phyloP scores from a whole-genome alignment of 1,140 invertebrate species.

The Formica selysi region DNA sequence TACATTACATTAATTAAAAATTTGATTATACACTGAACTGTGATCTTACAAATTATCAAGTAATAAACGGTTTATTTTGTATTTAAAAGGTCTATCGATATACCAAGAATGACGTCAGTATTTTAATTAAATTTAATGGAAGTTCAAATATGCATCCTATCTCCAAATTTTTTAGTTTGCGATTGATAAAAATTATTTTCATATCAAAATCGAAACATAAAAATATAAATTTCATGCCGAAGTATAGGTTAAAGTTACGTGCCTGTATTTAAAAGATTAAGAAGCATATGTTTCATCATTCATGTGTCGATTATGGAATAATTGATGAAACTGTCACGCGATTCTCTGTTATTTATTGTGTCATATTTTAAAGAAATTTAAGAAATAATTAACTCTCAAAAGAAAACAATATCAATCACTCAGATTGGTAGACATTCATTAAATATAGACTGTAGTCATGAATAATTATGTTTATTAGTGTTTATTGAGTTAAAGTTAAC shows the following conservation, averaged over 20 bases:
- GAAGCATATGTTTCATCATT: not conserved
- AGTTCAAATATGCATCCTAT: not conserved
- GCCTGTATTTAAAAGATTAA: not conserved
- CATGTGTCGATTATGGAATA: not conserved
- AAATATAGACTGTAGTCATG: not conserved
- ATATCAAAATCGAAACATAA: not conserved
- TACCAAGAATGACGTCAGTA: not conserved
- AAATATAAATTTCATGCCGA: not conserved
- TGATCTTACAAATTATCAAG: not conserved
- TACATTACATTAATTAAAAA: too few relatives aligned
- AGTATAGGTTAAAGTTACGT: not conserved
- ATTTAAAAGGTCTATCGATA: not conserved
- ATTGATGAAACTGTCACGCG: not conserved
- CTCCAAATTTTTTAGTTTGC: not conserved
- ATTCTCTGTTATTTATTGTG: not conserved
- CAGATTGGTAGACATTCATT: not conserved
- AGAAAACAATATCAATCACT: conserved; percentile 28
- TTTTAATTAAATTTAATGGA: not conserved
- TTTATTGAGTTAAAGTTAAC: not conserved
- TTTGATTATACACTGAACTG: not conserved
- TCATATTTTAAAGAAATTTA: not conserved
- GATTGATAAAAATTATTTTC: not conserved
- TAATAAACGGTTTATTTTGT: not conserved
- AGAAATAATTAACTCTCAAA: not conserved
- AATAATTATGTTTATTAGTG: not conserved